phyloP scores from a whole-genome alignment of 2,113 vertebrate species.

The Tretioscincus oriximinensis region DNA sequence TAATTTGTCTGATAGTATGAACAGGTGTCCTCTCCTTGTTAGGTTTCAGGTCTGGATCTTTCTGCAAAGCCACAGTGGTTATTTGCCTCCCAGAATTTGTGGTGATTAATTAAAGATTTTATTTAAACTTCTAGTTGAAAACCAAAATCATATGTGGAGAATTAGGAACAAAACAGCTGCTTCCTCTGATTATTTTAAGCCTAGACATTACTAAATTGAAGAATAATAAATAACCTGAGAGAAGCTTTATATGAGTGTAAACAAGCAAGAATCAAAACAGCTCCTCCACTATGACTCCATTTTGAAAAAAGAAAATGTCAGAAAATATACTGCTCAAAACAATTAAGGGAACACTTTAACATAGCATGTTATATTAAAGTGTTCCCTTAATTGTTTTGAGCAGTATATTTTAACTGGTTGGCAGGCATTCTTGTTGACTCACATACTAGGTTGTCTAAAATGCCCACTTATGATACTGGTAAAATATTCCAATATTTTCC shows the following conservation, averaged over 20 bases:
- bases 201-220: conserved; percentile 56
- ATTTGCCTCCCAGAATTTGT: neutral
- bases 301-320: conserved; percentile 45
- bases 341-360: too few species aligned
- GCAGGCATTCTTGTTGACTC: conserved; percentile 60
- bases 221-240: conserved; percentile 57
- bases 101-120: conserved; percentile 17
- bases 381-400: too few species aligned
- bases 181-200: conserved; percentile 58
- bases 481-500: too few species aligned
- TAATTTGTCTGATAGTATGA: neutral
- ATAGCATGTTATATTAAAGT: too few species aligned
- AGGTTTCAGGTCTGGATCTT: neutral
- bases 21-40: neutral
- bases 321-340: too few species aligned
- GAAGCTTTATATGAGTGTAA: conserved; percentile 45
- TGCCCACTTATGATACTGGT: too few species aligned
- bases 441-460: neutral
- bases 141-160: conserved; percentile 58
- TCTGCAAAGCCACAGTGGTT: neutral
- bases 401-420: conserved; percentile 59
- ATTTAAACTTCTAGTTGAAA: conserved; percentile 45
- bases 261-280: conserved; percentile 47
- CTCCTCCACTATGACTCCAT: conserved; percentile 27
- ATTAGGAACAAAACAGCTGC: conserved; percentile 57